Evolutionary conservation across 2,797 vertebrate species (phyloP), one percentile per base, ranked within the genome.

Genomic region (Lindbergichthys nudifrons): DNA sequence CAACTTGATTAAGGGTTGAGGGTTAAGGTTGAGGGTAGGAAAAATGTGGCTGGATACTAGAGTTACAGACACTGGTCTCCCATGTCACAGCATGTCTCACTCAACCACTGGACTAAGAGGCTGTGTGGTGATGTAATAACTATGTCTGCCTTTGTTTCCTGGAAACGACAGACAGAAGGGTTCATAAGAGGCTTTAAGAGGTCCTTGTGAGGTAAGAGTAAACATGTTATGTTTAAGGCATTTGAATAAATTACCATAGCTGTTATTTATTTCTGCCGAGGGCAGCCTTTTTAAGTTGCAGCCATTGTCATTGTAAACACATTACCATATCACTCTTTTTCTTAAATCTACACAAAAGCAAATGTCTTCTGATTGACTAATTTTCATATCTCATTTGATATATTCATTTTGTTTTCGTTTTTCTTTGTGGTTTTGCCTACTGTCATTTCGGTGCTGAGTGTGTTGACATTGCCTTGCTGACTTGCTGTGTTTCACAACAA

Each of bases 401-500:
- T 39, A 32, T 52, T 23, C 18, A 41, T 15, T 54, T 32, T 51
- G 0, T 57, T 32, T 60, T 46, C 64, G 43, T 45, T 36, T 41
- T 43, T 36, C 32, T 1, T 36, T 47, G n/a, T 53, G n/a, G 43
- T 42, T 3, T 43, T 15, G 42, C 21, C 32, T 36, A 11, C 42
- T 16, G 21, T 52, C 58, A 52, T 53, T 62, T 58, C 32, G 73
- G 5, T 43, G 16, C 32, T n/a, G 5, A 41, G 7, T 10, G 16
- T 54, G 32, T 69, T 47, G 73, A 73, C 73, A 73, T 18, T 48
- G 51, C 61, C 58, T 50, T 53, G 70, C 69, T 69, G 72, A 50
- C 58, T 30, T 46, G 32, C 70, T 74, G 72, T 48, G 73, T 64
- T 70, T 80, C 51, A 62, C 30, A 65, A 71, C 53, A 63, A 64